Evolutionary conservation across 2,888 invertebrate genomes (phyloP).

Genomic region (Tipula lateralis): DNA sequence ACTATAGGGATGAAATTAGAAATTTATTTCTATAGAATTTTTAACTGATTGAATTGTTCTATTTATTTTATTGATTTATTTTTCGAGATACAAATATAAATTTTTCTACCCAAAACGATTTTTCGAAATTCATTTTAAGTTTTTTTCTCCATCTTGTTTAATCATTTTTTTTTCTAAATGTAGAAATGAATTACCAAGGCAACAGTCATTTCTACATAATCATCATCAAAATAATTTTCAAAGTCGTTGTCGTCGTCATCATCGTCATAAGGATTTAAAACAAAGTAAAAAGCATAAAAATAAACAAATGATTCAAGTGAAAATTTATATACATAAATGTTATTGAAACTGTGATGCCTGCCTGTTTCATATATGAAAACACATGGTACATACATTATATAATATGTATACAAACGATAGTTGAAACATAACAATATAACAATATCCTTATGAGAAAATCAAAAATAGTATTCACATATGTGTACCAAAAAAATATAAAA

Average conservation of each 20-base stretch:
- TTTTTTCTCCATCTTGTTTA: background rate
- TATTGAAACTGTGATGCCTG: background rate
- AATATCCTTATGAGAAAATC: background rate
- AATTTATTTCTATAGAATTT: background rate
- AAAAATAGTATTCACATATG: background rate
- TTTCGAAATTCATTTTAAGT: background rate
- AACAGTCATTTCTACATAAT: background rate
- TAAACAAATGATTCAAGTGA: background rate
- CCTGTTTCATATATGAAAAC: background rate
- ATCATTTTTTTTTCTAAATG: background rate
- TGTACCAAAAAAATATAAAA: background rate
- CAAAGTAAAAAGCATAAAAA: background rate
- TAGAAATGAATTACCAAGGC: background rate
- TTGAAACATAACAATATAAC: background rate
- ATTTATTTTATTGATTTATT: slow-evolving; percentile 24
- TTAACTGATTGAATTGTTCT: slow-evolving; percentile 24
- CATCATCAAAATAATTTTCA: background rate
- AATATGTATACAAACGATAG: background rate
- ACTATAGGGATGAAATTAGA: slow-evolving; percentile 14
- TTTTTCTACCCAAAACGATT: background rate
- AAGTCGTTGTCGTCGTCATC: background rate
- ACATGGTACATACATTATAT: background rate
- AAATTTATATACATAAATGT: slow-evolving; percentile 5
- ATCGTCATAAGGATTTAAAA: background rate
- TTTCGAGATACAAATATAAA: background rate